These are phyloP conservation scores for Holacanthus passer DNA, from an alignment of 2,113 vertebrate genomes.

Conservation along the genomic window DNA sequence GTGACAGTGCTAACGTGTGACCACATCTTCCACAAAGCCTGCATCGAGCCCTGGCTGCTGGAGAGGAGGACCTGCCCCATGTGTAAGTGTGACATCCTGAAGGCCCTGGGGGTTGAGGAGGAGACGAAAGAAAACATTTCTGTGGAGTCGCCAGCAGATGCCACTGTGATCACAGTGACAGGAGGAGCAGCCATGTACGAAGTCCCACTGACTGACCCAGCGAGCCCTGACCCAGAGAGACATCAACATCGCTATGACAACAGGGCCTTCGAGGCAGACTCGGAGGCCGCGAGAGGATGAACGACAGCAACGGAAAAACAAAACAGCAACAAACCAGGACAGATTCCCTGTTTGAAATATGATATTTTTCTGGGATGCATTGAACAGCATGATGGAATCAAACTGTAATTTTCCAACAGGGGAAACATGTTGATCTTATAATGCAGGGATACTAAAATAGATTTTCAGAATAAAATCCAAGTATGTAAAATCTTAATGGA, in stretches of 20 bases:
- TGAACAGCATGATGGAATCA: constrained; percentile 37
- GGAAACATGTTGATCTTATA: constrained; percentile 13
- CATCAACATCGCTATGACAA: constrained; percentile 89
- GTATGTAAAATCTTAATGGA: constrained; percentile 30
- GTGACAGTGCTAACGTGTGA: constrained; percentile 94
- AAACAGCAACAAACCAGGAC: constrained; percentile 44
- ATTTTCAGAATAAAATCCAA: constrained; percentile 21
- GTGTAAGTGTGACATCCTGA: constrained; percentile 96
- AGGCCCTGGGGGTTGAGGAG: constrained; percentile 89
- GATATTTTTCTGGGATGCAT: constrained; percentile 5
- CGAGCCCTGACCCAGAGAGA: constrained; percentile 76
- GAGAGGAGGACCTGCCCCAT: constrained; percentile 94
- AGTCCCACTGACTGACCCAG: constrained; percentile 76
- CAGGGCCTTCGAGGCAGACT: constrained; percentile 89
- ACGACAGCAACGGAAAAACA: constrained; percentile 30
- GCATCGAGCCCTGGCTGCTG: constrained; percentile 94
- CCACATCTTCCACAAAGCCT: constrained; percentile 93
- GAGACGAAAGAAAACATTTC: constrained; percentile 68
- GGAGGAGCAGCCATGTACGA: constrained; percentile 70
- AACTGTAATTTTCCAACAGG: constrained; percentile 1
- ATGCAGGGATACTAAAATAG: background rate
- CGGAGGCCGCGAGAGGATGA: constrained; percentile 53
- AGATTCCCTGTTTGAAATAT: constrained; percentile 25
- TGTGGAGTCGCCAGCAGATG: constrained; percentile 56
- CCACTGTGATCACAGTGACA: constrained; percentile 73